These are phyloP conservation scores for Plutella xylostella DNA, from an alignment of 2,888 invertebrate species.

Conservation along the genomic window DNA sequence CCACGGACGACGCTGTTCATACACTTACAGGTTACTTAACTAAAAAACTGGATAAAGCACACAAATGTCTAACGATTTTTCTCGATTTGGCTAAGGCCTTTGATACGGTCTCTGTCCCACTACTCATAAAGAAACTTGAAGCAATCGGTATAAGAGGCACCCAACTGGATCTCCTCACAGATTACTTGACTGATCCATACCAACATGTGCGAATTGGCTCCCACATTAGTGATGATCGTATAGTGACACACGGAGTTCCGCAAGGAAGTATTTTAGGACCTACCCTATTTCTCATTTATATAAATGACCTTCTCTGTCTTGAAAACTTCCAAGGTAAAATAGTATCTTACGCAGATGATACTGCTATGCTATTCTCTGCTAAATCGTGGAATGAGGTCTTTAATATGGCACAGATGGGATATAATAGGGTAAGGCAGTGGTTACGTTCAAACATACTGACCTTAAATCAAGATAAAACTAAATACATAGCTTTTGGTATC, in stretches of 20 bases:
- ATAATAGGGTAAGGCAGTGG: not conserved
- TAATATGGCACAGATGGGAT: not conserved
- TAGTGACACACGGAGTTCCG: slow-evolving; percentile 6
- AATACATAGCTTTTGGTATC: not conserved
- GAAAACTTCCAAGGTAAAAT: not conserved
- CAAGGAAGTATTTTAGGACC: slow-evolving; percentile 10
- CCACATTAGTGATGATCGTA: not conserved
- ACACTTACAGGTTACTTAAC: not conserved
- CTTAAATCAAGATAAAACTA: not conserved
- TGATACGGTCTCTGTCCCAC: slow-evolving; percentile 8
- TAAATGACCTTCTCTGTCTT: slow-evolving; percentile 5
- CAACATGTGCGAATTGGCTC: slow-evolving; percentile 8
- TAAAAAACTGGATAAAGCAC: not conserved
- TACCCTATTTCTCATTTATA: slow-evolving; percentile 11
- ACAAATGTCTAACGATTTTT: slow-evolving; percentile 8
- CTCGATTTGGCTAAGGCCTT: slow-evolving; percentile 11
- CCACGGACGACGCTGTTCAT: slow-evolving; percentile 7
- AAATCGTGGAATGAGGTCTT: not conserved
- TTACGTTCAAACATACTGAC: not conserved
- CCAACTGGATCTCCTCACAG: not conserved
- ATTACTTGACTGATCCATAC: slow-evolving; percentile 1
- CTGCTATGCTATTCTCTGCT: slow-evolving; percentile 3
- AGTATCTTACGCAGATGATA: slow-evolving; percentile 12
- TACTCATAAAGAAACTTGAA: slow-evolving; percentile 8
- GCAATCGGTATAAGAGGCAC: slow-evolving; percentile 7